A percentile compares a stretch with the other conserved stretches of the same genome.
phyloP scores from a whole-genome alignment of 2,113 vertebrate species.

The Pteruthius melanotis region DNA sequence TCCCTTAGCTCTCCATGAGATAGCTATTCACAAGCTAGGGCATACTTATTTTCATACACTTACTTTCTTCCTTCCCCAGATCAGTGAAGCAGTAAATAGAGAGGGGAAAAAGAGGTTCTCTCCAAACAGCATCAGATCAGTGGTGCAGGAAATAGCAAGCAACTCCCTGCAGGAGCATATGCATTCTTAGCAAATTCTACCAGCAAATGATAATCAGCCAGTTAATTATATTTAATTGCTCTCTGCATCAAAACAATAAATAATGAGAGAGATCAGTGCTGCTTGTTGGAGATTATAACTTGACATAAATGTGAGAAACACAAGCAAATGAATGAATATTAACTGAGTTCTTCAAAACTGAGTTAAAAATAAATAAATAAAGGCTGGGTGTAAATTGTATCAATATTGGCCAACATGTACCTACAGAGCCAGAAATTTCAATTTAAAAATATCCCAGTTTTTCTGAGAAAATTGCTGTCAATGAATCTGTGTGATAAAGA shows the following conservation, averaged over 20 bases:
- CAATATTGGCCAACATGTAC: not conserved
- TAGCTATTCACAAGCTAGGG: conserved; percentile 59
- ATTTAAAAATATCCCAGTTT: not conserved
- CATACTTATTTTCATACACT: conserved; percentile 70
- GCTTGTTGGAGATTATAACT: conserved; percentile 62
- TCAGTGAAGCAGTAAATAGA: conserved; percentile 81
- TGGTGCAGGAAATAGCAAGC: conserved; percentile 76
- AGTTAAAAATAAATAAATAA: not conserved
- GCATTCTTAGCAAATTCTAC: conserved; percentile 72
- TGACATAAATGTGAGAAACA: conserved; percentile 43
- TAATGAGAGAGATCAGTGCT: conserved; percentile 60
- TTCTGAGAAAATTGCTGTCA: not conserved
- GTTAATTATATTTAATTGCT: conserved; percentile 81
- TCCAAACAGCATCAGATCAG: conserved; percentile 68
- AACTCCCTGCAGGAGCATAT: conserved; percentile 71
- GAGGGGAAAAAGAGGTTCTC: conserved; percentile 47
- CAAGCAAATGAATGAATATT: conserved; percentile 24
- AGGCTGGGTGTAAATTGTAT: not conserved
- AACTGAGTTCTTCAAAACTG: not conserved
- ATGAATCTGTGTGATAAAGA: not conserved
- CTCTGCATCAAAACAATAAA: conserved; percentile 77
- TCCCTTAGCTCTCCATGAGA: conserved; percentile 16
- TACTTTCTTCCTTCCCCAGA: conserved; percentile 68
- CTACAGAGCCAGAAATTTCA: not conserved
- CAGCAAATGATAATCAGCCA: conserved; percentile 66